Conservation (phyloP, 2,888 invertebrate species). For the Leucania comma region DNA sequence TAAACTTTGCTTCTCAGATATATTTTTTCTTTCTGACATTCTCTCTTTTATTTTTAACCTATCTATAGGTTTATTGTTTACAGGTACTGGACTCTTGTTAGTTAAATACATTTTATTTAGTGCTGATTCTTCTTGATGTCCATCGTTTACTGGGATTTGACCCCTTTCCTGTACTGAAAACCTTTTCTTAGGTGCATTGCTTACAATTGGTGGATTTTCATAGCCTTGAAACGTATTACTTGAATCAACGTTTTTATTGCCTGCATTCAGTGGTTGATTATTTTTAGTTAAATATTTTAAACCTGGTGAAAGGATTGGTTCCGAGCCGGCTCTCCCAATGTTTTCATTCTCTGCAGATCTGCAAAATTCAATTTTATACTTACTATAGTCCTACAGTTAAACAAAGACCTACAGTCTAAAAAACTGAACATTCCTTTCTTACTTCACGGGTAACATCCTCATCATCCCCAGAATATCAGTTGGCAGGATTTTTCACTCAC, state of each 20-base stretch:
- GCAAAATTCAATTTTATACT: neutral
- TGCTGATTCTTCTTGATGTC: neutral
- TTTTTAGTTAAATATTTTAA: constrained; percentile 25
- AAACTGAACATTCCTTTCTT: neutral
- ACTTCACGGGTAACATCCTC: too few species aligned
- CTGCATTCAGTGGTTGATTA: too few species aligned
- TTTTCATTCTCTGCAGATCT: constrained; percentile 11
- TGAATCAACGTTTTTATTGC: neutral
- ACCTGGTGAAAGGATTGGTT: constrained; percentile 5
- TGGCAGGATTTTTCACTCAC: neutral
- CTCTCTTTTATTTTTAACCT: neutral
- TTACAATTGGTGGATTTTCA: neutral
- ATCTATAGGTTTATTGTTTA: neutral
- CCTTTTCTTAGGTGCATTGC: neutral
- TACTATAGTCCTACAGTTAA: neutral
- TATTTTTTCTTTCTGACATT: neutral
- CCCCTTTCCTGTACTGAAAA: neutral
- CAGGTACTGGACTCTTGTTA: neutral
- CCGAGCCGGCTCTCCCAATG: neutral
- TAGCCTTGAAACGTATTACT: neutral
- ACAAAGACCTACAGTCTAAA: neutral
- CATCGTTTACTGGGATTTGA: neutral
- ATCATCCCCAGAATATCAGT: neutral
- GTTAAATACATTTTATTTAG: neutral
- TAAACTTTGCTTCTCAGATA: neutral